These are phyloP conservation scores for Rhinoptilus africanus DNA, from an alignment of 2,113 vertebrate species.

Conservation along the genomic window DNA sequence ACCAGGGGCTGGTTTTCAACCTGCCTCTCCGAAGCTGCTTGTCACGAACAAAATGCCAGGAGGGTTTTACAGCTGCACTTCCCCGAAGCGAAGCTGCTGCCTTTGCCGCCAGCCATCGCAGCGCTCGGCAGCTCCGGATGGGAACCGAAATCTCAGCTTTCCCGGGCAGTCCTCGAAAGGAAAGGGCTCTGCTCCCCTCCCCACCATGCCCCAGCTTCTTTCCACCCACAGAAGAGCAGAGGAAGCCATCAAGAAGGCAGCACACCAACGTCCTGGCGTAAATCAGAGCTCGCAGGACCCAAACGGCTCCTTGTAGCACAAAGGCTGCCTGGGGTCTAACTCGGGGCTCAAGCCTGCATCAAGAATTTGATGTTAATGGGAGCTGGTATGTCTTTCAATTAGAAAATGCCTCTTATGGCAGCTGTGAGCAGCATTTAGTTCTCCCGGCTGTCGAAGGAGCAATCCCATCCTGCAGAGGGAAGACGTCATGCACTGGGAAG, in stretches of 20 bases:
- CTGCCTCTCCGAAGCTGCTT: background rate
- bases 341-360: fast-evolving
- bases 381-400: background rate
- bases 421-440: background rate
- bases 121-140: fast-evolving
- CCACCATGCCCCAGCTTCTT: background rate
- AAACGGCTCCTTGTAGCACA: fast-evolving
- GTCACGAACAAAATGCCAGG: background rate
- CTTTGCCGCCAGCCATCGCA: background rate
- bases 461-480: background rate
- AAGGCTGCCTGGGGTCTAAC: background rate
- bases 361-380: fast-evolving
- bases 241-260: background rate
- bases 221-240: background rate
- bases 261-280: fast-evolving
- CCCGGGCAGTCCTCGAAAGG: fast-evolving
- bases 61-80: background rate
- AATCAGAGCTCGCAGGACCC: background rate
- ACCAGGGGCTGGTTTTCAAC: background rate
- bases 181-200: background rate
- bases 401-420: background rate
- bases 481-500: background rate
- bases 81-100: background rate
- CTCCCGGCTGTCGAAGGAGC: background rate
- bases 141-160: background rate